A percentile compares a stretch with the other conserved stretches of the same genome.
Conservation (phyloP, 2,113 vertebrate genomes). For the Aspidoscelis tigris region DNA sequence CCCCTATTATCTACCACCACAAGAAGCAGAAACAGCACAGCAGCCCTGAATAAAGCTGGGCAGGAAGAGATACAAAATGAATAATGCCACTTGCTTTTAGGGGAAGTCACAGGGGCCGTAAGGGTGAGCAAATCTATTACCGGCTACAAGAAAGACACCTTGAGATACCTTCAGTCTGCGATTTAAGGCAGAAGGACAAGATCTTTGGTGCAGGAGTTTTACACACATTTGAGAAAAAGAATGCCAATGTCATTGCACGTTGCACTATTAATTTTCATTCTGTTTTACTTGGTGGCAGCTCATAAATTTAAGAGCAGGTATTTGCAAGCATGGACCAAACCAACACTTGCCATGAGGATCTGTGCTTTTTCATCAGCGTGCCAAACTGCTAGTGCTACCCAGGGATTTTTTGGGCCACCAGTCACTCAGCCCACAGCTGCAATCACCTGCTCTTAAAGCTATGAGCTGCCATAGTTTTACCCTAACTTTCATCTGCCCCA, state of each 20-base stretch:
- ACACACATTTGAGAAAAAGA: background rate
- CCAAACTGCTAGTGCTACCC: no score
- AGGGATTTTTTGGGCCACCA: no score
- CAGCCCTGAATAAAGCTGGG: slow-evolving; percentile 28
- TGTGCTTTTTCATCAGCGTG: no score
- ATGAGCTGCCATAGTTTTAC: no score
- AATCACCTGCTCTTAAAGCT: no score
- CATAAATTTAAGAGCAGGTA: no score
- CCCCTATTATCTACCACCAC: slow-evolving; percentile 28
- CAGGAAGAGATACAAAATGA: slow-evolving; percentile 44
- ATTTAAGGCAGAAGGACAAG: no score
- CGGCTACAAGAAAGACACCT: background rate
- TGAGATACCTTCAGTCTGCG: background rate
- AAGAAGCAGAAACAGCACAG: slow-evolving; percentile 34
- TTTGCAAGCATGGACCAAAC: no score
- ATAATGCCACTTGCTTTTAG: slow-evolving; percentile 4
- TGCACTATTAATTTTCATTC: background rate
- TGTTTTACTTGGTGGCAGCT: background rate
- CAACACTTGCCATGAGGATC: no score
- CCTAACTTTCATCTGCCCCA: no score
- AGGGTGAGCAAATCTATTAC: background rate
- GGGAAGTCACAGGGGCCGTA: background rate
- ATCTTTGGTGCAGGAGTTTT: background rate
- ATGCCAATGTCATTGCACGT: background rate
- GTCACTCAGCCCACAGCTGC: no score